Conservation (phyloP, 2,888 invertebrate genomes). For the Onchidella celtica region DNA sequence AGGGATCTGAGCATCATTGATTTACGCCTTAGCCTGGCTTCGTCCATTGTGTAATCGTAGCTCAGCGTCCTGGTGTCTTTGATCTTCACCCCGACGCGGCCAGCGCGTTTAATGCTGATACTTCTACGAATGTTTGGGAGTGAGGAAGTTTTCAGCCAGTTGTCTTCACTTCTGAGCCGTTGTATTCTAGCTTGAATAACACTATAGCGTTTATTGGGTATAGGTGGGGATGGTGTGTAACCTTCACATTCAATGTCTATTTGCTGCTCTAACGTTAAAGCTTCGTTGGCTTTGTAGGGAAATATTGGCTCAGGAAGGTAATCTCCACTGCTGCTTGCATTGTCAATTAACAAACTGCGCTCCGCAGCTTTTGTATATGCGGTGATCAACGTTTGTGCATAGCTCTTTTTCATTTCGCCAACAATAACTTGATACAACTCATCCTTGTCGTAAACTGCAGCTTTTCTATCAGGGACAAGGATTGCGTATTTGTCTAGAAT, state of each 20-base stretch:
- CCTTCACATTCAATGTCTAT: conserved; percentile 51
- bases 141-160: conserved; percentile 48
- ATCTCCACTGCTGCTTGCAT: conserved; percentile 26
- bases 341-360: conserved; percentile 14
- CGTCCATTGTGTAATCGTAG: conserved; percentile 49
- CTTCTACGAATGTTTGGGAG: conserved; percentile 47
- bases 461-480: conserved; percentile 85
- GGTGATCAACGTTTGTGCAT: conserved; percentile 41
- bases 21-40: conserved; percentile 43
- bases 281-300: conserved; percentile 7
- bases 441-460: conserved; percentile 40
- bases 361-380: conserved; percentile 43
- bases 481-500: conserved; percentile 95
- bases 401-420: conserved; percentile 49
- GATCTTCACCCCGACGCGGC: conserved; percentile 11
- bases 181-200: conserved; percentile 48
- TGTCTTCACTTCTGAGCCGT: conserved; percentile 46
- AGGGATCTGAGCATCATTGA: conserved; percentile 48
- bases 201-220: conserved; percentile 47
- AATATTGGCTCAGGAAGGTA: conserved; percentile 22
- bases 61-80: conserved; percentile 28
- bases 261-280: conserved; percentile 43
- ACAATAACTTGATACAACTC: conserved; percentile 44
- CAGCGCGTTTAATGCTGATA: conserved; percentile 15
- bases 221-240: conserved; percentile 44